A percentile compares a stretch with the other conserved stretches of the same genome.
Evolutionary conservation across 2,888 invertebrate genomes (phyloP).

Genomic region (Lydus trimaculatus): DNA sequence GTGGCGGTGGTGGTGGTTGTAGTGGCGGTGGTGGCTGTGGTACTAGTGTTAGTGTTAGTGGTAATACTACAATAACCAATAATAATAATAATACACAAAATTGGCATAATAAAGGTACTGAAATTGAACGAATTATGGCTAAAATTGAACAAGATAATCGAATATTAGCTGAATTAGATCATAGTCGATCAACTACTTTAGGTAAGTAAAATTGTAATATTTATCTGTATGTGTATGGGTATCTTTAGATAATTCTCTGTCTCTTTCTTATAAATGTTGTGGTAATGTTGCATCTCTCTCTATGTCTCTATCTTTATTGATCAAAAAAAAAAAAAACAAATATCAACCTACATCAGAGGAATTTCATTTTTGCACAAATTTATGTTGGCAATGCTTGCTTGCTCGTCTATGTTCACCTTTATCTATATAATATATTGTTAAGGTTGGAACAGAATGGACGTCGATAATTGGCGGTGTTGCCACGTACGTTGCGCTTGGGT

Average conservation of each 20-base stretch:
- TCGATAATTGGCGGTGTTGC: background rate
- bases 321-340: background rate
- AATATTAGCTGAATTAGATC: conserved; percentile 89
- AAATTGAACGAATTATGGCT: conserved; percentile 94
- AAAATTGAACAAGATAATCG: conserved; percentile 92
- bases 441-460: background rate
- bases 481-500: background rate
- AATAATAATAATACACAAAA: conserved; percentile 59
- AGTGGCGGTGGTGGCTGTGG: conserved; percentile 24
- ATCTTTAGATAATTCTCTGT: background rate
- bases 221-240: background rate
- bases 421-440: background rate
- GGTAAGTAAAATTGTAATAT: conserved; percentile 59
- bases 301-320: background rate
- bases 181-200: conserved; percentile 75
- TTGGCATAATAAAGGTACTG: conserved; percentile 66
- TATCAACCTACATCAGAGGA: conserved; percentile 6
- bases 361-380: background rate
- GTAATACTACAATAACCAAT: conserved; percentile 48
- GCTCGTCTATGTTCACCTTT: conserved; percentile 5
- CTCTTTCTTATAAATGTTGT: background rate
- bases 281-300: background rate
- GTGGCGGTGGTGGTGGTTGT: conserved; percentile 25
- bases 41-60: conserved; percentile 10
- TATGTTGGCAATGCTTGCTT: background rate